These are phyloP conservation scores for Kryphioiulus occultus DNA, from an alignment of 2,888 invertebrate genomes.

Conservation along the genomic window DNA sequence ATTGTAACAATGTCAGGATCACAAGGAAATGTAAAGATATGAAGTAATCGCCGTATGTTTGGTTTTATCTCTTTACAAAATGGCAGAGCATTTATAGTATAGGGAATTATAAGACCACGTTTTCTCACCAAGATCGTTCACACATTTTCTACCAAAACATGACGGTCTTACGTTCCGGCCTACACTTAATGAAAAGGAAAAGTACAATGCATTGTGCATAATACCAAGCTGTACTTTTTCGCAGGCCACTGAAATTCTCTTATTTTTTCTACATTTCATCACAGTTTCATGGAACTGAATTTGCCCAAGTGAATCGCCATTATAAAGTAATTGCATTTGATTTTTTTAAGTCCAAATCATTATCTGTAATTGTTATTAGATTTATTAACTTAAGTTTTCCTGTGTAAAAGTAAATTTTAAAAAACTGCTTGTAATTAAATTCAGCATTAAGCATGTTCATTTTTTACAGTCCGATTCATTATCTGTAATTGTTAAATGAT, in stretches of 20 bases:
- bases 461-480: not conserved
- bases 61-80: not conserved
- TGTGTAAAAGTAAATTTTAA: too few species aligned
- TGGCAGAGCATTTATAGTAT: not conserved
- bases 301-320: not conserved
- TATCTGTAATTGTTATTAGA: too few species aligned
- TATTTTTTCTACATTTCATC: not conserved
- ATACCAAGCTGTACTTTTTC: not conserved
- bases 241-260: not conserved
- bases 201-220: not conserved
- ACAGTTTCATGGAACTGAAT: not conserved
- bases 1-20: not conserved
- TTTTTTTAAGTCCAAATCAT: too few species aligned
- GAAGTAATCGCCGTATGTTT: not conserved
- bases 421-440: too few species aligned
- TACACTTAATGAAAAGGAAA: not conserved
- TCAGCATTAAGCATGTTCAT: not conserved
- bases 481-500: not conserved
- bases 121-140: not conserved
- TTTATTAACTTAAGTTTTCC: too few species aligned
- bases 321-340: too few species aligned
- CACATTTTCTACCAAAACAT: not conserved
- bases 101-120: not conserved
- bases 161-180: not conserved
- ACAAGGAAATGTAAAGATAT: not conserved